phyloP scores from a whole-genome alignment of 2,797 vertebrate genomes.

The Helicolenus hilgendorfi region DNA sequence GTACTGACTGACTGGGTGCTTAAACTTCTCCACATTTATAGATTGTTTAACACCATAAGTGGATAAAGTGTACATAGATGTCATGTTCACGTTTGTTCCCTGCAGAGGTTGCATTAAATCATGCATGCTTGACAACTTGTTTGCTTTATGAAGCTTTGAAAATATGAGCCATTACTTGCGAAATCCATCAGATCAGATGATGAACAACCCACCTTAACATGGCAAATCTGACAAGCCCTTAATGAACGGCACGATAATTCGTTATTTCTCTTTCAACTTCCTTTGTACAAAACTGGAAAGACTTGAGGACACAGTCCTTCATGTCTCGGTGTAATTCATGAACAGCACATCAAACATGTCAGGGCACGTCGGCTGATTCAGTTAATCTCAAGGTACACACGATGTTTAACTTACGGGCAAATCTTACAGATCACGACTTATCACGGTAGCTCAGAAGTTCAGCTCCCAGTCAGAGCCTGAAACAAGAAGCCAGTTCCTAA shows the following conservation, averaged over 20 bases:
- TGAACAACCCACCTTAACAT: neutral
- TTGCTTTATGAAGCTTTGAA: neutral
- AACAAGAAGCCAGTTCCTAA: neutral
- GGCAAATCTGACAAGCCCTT: neutral
- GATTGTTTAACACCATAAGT: neutral
- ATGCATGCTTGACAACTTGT: neutral
- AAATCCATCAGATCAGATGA: neutral
- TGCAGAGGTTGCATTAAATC: neutral
- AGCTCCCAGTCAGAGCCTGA: neutral
- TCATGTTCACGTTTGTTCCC: neutral
- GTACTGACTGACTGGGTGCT: neutral
- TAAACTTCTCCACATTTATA: neutral
- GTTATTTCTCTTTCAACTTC: neutral
- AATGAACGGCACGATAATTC: neutral
- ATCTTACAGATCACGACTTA: constrained; percentile 32
- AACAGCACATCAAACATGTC: constrained; percentile 33
- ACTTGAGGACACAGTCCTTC: neutral
- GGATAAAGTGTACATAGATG: neutral
- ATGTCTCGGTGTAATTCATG: neutral
- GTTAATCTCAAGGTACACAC: constrained; percentile 56
- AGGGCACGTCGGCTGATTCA: constrained; percentile 22
- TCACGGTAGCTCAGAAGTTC: neutral
- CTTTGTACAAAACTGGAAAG: constrained; percentile 8
- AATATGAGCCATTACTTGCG: neutral
- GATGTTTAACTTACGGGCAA: constrained; percentile 38